phyloP scores from a whole-genome alignment of 2,113 vertebrate genomes.

The Gymnarchus niloticus region DNA sequence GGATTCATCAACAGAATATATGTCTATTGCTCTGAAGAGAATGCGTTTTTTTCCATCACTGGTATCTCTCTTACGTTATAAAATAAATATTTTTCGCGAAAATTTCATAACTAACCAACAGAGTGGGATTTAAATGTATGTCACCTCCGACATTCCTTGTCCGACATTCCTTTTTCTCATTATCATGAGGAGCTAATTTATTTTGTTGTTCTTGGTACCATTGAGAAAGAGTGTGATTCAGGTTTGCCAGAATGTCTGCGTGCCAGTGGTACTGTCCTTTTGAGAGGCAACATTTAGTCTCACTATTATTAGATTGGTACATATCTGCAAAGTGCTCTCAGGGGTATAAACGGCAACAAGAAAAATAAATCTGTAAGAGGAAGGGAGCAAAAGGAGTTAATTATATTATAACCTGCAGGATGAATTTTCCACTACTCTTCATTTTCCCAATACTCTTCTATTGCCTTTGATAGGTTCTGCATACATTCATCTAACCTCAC shows the following conservation, averaged over 20 bases:
- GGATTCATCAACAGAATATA: neutral
- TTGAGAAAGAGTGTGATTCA: slow-evolving; percentile 10
- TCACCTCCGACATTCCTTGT: neutral
- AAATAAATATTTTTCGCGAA: neutral
- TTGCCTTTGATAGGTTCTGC: neutral
- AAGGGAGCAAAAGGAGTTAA: slow-evolving; percentile 11
- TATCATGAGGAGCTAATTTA: neutral
- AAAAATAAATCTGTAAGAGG: slow-evolving; percentile 17
- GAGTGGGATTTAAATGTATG: neutral
- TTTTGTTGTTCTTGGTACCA: neutral
- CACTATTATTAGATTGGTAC: slow-evolving; percentile 22
- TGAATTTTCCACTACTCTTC: slow-evolving; percentile 8
- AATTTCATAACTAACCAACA: neutral
- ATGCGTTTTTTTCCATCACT: too few relatives aligned
- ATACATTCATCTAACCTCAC: neutral
- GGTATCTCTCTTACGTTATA: neutral
- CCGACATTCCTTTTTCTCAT: neutral
- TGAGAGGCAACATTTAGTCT: slow-evolving; percentile 20
- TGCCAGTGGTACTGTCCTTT: slow-evolving; percentile 9
- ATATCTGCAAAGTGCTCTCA: slow-evolving; percentile 8
- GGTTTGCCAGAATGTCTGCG: neutral
- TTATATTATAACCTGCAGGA: slow-evolving; percentile 16
- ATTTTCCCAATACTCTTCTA: neutral
- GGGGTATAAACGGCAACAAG: slow-evolving; percentile 11
- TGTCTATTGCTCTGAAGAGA: too few relatives aligned